phyloP scores from a whole-genome alignment of 2,113 vertebrate genomes.

The Ancistrus triradiatus region DNA sequence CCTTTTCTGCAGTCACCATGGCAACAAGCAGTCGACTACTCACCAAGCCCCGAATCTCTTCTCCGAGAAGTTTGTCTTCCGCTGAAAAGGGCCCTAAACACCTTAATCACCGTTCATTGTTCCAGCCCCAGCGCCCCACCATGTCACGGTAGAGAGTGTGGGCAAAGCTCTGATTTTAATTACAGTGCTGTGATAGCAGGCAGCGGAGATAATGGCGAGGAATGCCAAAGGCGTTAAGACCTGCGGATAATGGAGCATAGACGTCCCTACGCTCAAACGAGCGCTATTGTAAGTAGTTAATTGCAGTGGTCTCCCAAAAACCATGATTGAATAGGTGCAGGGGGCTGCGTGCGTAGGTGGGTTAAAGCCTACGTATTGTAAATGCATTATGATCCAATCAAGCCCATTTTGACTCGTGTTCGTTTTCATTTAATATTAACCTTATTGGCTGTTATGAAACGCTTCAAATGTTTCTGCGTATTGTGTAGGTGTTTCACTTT shows the following conservation, averaged over 20 bases:
- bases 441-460: not conserved
- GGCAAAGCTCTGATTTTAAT: conserved; percentile 38
- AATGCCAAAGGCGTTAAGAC: conserved; percentile 10
- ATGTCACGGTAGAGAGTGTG: conserved; percentile 3
- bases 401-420: not conserved
- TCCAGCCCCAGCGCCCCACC: not conserved
- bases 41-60: not conserved
- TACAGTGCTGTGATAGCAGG: conserved; percentile 17
- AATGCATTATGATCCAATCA: not conserved
- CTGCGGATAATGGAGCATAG: conserved; percentile 7
- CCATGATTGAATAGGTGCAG: conserved; percentile 13
- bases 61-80: not conserved
- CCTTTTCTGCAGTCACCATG: not conserved
- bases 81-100: conserved; percentile 19
- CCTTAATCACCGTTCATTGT: conserved; percentile 30
- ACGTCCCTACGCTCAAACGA: conserved; percentile 18
- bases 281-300: conserved; percentile 29
- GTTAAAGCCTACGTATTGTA: not conserved
- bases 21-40: not conserved
- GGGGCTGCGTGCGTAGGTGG: conserved; percentile 37
- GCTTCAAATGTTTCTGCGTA: not conserved
- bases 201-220: conserved; percentile 24
- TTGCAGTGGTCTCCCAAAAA: conserved; percentile 21
- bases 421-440: not conserved
- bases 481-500: not conserved